Base-by-base conservation (phyloP, 23 tunicate genomes). In the Trididemnum clinides region DNA sequence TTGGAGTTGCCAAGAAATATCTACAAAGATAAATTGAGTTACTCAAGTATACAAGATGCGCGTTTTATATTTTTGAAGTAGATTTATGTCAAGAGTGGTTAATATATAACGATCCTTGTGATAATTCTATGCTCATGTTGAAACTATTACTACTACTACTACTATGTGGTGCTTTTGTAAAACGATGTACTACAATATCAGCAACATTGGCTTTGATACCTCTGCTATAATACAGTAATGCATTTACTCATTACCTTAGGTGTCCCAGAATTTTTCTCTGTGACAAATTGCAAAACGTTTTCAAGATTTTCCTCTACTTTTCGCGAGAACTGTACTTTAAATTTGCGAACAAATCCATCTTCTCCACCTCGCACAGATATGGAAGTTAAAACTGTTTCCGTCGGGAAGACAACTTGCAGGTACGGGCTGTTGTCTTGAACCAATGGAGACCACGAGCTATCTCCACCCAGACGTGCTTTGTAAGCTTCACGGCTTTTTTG, bases 1-100 rank as follows among this genome's bases (percentile, higher is more conserved):
- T 85, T 86, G 10, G 26, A 44, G 51, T 89, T 89, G n/a, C 66
- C 95, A 6, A 22, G 28, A 34, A 90, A 90, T 0, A 85, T 64
- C 82, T 81, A 29, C 36, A 81, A 59, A 62, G 23, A 69, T 5
- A 27, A 30, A 59, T 10, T n/a, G n/a, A n/a, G n/a, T n/a, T n/a
- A n/a, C n/a, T n/a, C n/a, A n/a, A n/a, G n/a, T n/a, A n/a, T n/a
- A n/a, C n/a, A n/a, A n/a, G n/a, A n/a, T n/a, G n/a, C n/a, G n/a
- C n/a, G n/a, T n/a, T n/a, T n/a, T n/a, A n/a, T n/a, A n/a, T n/a
- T n/a, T n/a, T n/a, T n/a, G n/a, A n/a, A n/a, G n/a, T n/a, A n/a
- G n/a, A n/a, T n/a, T n/a, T n/a, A n/a, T n/a, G n/a, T n/a, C n/a
- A n/a, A n/a, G n/a, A n/a, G n/a, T n/a, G n/a, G n/a, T n/a, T n/a